Evolutionary conservation across 2,797 vertebrate species (phyloP).

Genomic region (Tauraco hartlaubi): DNA sequence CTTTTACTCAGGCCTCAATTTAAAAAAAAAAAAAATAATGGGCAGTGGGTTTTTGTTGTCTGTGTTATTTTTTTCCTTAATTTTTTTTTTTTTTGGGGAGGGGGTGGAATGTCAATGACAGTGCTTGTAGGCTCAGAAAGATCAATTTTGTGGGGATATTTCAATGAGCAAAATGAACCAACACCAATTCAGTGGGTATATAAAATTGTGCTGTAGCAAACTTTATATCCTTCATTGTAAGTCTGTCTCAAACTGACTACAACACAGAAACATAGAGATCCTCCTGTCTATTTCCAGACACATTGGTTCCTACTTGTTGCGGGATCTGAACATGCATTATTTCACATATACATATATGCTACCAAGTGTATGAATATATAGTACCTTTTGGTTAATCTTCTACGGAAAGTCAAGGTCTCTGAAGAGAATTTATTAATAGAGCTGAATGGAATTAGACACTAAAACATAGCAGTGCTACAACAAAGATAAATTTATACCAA

Average conservation of each 20-base stretch:
- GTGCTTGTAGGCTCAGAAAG: not conserved
- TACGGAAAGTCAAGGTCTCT: not conserved
- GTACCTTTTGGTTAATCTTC: not conserved
- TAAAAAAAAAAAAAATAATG: too few relatives aligned
- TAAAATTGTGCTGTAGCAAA: not conserved
- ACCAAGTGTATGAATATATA: not conserved
- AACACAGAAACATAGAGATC: not conserved
- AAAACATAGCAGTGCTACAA: not conserved
- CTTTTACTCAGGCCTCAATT: not conserved
- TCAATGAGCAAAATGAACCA: not conserved
- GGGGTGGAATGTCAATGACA: not conserved
- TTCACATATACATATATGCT: not conserved
- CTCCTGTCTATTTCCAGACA: not conserved
- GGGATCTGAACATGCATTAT: not conserved
- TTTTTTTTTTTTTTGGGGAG: too few relatives aligned
- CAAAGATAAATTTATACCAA: not conserved
- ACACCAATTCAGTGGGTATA: not conserved
- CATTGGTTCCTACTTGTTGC: not conserved
- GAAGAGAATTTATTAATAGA: conserved; percentile 10
- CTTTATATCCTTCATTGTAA: not conserved
- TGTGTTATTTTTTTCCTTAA: too few relatives aligned
- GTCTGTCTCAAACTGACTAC: not conserved
- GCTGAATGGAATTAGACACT: not conserved
- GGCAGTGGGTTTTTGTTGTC: not conserved
- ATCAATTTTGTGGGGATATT: not conserved